Conservation (phyloP, 2,888 invertebrate genomes). For the Drosophila barbarae region DNA sequence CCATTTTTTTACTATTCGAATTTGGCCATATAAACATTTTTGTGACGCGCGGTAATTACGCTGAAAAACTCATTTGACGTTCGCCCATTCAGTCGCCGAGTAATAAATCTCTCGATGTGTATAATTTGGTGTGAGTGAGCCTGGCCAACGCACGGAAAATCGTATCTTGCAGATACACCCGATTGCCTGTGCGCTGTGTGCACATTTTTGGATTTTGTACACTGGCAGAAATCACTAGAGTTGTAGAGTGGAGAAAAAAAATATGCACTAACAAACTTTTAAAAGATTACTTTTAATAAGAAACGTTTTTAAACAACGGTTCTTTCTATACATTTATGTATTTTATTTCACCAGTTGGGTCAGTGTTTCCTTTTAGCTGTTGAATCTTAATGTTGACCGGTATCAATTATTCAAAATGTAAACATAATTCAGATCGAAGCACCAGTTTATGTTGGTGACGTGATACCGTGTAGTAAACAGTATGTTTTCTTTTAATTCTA, state of each 20-base stretch:
- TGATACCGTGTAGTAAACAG: background rate
- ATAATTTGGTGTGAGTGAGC: conserved; percentile 61
- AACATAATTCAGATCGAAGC: background rate
- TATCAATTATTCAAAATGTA: background rate
- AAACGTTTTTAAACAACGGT: too few species aligned
- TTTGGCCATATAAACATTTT: conserved; percentile 52
- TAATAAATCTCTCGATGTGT: conserved; percentile 75
- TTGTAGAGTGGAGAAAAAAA: too few species aligned
- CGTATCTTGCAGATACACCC: conserved; percentile 67
- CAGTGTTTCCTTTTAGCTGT: too few species aligned
- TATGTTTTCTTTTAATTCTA: background rate
- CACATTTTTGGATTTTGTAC: conserved; percentile 14
- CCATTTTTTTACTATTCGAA: conserved; percentile 48
- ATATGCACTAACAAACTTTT: too few species aligned
- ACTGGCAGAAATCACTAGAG: background rate
- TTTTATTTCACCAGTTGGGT: too few species aligned
- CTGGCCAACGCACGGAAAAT: conserved; percentile 67
- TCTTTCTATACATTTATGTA: too few species aligned
- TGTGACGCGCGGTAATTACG: conserved; percentile 72
- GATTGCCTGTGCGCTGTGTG: conserved; percentile 30
- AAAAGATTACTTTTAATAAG: too few species aligned
- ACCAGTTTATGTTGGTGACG: background rate
- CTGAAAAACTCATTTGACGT: conserved; percentile 76
- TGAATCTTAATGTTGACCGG: background rate
- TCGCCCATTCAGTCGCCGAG: conserved; percentile 60